Evolutionary conservation across 2,797 vertebrate genomes (phyloP).

Genomic region (Gymnopithys bicolor): DNA sequence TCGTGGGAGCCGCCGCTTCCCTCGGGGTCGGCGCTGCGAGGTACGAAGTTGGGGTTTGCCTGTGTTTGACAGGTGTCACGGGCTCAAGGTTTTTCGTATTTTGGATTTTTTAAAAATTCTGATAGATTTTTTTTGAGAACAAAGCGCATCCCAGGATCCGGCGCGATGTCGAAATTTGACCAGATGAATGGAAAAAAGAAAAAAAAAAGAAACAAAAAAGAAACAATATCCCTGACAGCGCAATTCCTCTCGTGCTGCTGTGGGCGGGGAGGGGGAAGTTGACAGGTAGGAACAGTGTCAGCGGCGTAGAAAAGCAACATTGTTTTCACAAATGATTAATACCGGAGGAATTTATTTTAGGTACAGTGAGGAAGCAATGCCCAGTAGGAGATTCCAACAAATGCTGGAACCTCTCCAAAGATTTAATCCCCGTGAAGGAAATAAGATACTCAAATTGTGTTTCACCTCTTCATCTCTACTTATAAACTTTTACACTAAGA

Average conservation of each 20-base stretch:
- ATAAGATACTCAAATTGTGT: not conserved
- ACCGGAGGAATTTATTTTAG: not conserved
- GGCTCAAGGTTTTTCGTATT: not conserved
- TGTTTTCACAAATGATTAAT: not conserved
- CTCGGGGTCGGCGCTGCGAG: not conserved
- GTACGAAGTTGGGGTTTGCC: not conserved
- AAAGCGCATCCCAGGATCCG: fast-evolving
- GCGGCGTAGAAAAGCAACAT: not conserved
- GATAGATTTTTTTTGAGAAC: not conserved
- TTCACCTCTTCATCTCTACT: not conserved
- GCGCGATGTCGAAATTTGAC: not conserved
- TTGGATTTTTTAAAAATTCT: too few species aligned
- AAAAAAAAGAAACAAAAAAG: not conserved
- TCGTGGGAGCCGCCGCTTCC: not conserved
- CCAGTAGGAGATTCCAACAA: not conserved
- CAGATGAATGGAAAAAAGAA: not conserved
- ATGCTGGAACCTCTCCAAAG: not conserved
- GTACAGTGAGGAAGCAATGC: not conserved
- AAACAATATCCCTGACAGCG: not conserved
- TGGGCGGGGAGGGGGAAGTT: not conserved
- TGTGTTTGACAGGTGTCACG: not conserved
- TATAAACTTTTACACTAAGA: not conserved
- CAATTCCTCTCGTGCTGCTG: not conserved
- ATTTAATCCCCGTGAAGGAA: not conserved
- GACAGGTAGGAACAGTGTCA: not conserved